Conservation (phyloP, 2,113 vertebrate genomes). For the Leucoraja erinaceus region DNA sequence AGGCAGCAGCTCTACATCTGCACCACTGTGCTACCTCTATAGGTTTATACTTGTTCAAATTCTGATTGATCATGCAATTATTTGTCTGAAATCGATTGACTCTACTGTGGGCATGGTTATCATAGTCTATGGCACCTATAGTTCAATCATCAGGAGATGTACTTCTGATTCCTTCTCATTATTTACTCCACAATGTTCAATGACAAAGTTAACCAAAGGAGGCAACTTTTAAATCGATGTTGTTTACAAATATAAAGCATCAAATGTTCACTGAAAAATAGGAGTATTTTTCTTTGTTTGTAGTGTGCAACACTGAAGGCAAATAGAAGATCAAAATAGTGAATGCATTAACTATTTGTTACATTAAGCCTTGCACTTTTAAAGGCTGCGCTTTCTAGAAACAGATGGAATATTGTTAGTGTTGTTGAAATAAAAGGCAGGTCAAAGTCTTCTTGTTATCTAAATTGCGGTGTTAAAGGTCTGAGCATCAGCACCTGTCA, state of each 20-base stretch:
- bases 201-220: background rate
- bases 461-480: slow-evolving; percentile 56
- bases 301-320: background rate
- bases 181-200: background rate
- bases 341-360: background rate
- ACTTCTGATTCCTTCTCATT: no score
- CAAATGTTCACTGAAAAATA: background rate
- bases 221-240: background rate
- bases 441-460: slow-evolving; percentile 61
- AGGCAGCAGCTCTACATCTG: no score
- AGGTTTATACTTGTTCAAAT: no score
- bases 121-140: no score
- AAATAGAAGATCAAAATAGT: background rate
- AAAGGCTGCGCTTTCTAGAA: background rate
- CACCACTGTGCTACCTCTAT: no score
- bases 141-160: no score
- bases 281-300: background rate
- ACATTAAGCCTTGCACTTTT: background rate
- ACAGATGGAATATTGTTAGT: slow-evolving; percentile 37
- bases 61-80: background rate
- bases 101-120: no score
- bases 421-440: slow-evolving; percentile 48
- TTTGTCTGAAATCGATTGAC: background rate
- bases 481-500: slow-evolving; percentile 59
- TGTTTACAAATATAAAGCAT: background rate